Evolutionary conservation across 2,113 vertebrate species (phyloP).

Genomic region (Mandrillus leucophaeus): DNA sequence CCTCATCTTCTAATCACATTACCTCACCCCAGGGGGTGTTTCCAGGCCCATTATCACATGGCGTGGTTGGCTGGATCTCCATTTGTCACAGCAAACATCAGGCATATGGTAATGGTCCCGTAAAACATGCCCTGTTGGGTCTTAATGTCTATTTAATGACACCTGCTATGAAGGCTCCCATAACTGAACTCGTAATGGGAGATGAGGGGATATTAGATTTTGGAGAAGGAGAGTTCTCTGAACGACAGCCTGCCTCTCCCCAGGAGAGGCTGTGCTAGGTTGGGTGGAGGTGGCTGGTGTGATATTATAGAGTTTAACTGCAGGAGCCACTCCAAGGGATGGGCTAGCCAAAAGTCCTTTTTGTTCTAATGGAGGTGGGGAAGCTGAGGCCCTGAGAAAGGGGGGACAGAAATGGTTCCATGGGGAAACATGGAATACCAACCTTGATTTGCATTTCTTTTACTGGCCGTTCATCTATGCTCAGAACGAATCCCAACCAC

Average conservation of each 20-base stretch:
- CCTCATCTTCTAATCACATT: slow-evolving; percentile 53
- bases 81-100: slow-evolving; percentile 77
- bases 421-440: neutral
- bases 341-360: neutral
- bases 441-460: neutral
- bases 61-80: slow-evolving; percentile 73
- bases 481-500: neutral
- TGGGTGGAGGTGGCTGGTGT: neutral
- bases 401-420: neutral
- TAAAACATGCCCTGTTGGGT: slow-evolving; percentile 81
- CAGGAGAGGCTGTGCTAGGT: neutral
- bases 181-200: slow-evolving; percentile 75
- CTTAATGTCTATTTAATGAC: slow-evolving; percentile 81
- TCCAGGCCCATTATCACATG: slow-evolving; percentile 66
- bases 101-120: slow-evolving; percentile 78
- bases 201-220: slow-evolving; percentile 72
- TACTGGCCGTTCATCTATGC: neutral
- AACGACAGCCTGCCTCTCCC: slow-evolving; percentile 65
- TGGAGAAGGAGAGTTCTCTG: slow-evolving; percentile 60
- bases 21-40: slow-evolving; percentile 77
- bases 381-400: neutral
- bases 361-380: neutral
- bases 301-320: neutral
- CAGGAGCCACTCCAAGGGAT: neutral
- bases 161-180: slow-evolving; percentile 77